A percentile compares a stretch with the other conserved stretches of the same genome.
These are phyloP conservation scores for Pardalotus punctatus DNA, from an alignment of 2,113 vertebrate species.

Conservation along the genomic window DNA sequence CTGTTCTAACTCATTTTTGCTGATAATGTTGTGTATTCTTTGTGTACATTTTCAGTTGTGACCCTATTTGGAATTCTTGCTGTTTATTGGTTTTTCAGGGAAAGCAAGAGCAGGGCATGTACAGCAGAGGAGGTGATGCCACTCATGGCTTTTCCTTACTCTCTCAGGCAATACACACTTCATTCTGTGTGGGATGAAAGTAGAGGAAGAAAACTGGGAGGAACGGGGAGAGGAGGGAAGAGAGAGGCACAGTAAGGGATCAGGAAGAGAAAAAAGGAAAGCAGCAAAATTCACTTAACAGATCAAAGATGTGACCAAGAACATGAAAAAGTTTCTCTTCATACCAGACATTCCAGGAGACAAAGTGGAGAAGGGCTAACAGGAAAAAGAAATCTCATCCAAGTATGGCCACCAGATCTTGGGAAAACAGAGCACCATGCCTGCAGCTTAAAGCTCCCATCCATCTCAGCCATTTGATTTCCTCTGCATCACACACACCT, in stretches of 20 bases:
- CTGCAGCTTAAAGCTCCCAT: not conserved
- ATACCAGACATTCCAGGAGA: constrained; percentile 49
- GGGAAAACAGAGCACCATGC: not conserved
- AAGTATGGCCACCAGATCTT: not conserved
- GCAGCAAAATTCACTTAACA: not conserved
- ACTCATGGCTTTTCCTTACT: not conserved
- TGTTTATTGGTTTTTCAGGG: not conserved
- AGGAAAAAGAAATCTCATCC: not conserved
- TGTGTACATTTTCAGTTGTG: not conserved
- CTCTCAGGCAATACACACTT: not conserved
- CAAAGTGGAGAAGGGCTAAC: not conserved
- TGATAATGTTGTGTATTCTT: not conserved
- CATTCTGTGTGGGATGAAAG: not conserved
- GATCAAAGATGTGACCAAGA: not conserved
- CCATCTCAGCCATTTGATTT: not conserved
- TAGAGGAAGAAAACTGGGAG: not conserved
- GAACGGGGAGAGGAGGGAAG: not conserved
- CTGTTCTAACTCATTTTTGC: not conserved
- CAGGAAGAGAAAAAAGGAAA: not conserved
- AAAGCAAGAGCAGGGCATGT: not conserved
- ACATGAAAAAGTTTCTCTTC: not conserved
- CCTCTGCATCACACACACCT: not conserved
- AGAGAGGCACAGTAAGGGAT: not conserved
- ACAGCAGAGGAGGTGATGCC: not conserved
- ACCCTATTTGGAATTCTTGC: not conserved